These are phyloP conservation scores for Psettodes erumei DNA, from an alignment of 2,113 vertebrate genomes.

Conservation along the genomic window DNA sequence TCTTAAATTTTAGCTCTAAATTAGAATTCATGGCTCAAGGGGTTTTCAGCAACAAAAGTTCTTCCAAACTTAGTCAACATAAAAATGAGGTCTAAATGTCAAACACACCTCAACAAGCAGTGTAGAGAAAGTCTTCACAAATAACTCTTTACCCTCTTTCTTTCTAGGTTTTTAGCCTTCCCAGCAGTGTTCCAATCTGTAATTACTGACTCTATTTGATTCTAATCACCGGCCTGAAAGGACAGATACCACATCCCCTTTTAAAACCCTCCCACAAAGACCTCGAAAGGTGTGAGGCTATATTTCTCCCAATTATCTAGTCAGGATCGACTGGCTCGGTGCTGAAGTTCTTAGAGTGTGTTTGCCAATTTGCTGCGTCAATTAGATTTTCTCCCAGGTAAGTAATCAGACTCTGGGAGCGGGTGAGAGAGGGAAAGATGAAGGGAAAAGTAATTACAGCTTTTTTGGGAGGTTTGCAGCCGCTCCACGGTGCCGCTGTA, in stretches of 20 bases:
- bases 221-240: slow-evolving; percentile 68
- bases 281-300: slow-evolving; percentile 53
- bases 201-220: slow-evolving; percentile 76
- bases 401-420: slow-evolving; percentile 72
- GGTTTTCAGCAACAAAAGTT: neutral
- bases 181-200: slow-evolving; percentile 58
- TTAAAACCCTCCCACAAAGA: slow-evolving; percentile 66
- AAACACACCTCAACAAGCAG: slow-evolving; percentile 34
- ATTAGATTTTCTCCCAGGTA: slow-evolving; percentile 81
- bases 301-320: slow-evolving; percentile 75
- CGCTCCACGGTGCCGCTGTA: slow-evolving; percentile 57
- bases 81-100: neutral
- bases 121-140: slow-evolving; percentile 53
- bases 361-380: slow-evolving; percentile 82
- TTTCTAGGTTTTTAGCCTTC: slow-evolving; percentile 50
- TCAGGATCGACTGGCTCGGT: slow-evolving; percentile 69
- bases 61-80: neutral
- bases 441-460: slow-evolving; percentile 78
- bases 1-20: neutral
- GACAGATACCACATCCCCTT: slow-evolving; percentile 64
- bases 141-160: slow-evolving; percentile 44
- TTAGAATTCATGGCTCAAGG: neutral
- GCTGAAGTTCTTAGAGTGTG: slow-evolving; percentile 75
- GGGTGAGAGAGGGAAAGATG: slow-evolving; percentile 60
- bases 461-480: slow-evolving; percentile 71